Evolutionary conservation across 2,888 invertebrate genomes (phyloP), one percentile per base, ranked within the genome.

Genomic region (Lasioglossum morio): DNA sequence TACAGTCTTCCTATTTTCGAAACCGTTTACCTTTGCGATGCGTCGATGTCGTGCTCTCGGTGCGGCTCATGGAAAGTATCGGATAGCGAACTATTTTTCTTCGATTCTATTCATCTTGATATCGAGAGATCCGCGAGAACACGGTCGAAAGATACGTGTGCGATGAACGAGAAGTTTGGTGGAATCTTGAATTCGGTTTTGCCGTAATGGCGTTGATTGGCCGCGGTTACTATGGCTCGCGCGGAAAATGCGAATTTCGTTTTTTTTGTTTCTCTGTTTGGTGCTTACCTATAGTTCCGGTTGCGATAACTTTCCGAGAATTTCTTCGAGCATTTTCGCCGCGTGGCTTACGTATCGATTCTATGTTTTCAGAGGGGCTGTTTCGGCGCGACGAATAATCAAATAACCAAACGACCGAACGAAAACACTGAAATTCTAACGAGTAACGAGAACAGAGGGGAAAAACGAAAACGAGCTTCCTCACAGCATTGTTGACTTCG

Each of bases 401-500:
- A 85, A 89, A 90, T 87, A 88, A 85, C 30, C 63, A 30, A 30
- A 30, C 12, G 57, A 12, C n/a, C 86, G 86, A 91, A 91, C 85
- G 87, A 85, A 82, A 92, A 91, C 87, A 88, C 85, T 84, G 90
- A 92, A 92, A 90, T 90, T 76, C 76, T 74, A 92, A 92, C 92
- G 90, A 86, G 81, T 79, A 92, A 92, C 92, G 84, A 88, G 86
- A 92, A 92, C 89, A 43, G 78, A 40, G 76, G 86, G 80, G 87
- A 84, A 90, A 92, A 89, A 87, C 82, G 85, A 89, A 89, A 91
- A 86, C 83, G 84, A 75, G 81, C 83, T 84, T 90, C 91, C 82
- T 92, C 86, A 92, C 89, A 83, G 89, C 92, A 92, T 92, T 88
- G 89, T 89, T 85, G 85, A 82, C 89, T 89, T 87, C 85, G 88